Conservation (phyloP, 2,113 vertebrate genomes). For the Nothoprocta perdicaria region DNA sequence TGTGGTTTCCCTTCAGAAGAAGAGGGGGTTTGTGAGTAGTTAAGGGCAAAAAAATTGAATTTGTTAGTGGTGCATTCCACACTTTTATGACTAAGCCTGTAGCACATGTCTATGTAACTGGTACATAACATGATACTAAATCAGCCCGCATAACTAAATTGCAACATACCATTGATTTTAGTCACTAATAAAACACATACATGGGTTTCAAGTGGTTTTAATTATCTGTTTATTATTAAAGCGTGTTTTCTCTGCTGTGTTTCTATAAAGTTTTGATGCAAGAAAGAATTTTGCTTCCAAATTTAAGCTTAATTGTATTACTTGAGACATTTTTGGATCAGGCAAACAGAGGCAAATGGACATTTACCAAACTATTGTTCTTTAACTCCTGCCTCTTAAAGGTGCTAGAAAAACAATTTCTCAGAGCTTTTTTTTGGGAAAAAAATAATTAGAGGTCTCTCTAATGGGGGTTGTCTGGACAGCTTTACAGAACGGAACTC, state of each 20-base stretch:
- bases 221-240: slow-evolving; percentile 70
- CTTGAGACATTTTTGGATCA: slow-evolving; percentile 19
- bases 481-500: neutral
- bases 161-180: slow-evolving; percentile 67
- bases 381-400: slow-evolving; percentile 10
- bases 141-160: slow-evolving; percentile 62
- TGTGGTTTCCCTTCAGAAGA: slow-evolving; percentile 42
- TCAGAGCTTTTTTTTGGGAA: neutral
- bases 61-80: slow-evolving; percentile 67
- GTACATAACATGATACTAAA: slow-evolving; percentile 70
- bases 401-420: slow-evolving; percentile 17
- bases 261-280: slow-evolving; percentile 51
- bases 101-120: slow-evolving; percentile 68
- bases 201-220: slow-evolving; percentile 66
- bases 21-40: slow-evolving; percentile 46
- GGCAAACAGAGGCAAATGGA: neutral
- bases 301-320: slow-evolving; percentile 28
- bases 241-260: slow-evolving; percentile 21
- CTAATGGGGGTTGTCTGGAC: neutral
- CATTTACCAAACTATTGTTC: neutral
- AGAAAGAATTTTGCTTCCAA: slow-evolving; percentile 49
- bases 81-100: slow-evolving; percentile 61
- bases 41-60: slow-evolving; percentile 64
- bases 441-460: slow-evolving; percentile 20
- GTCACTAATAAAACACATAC: slow-evolving; percentile 69